A percentile compares a stretch with the other conserved stretches of the same genome.
phyloP scores from a whole-genome alignment of 2,888 invertebrate species.

The Charanyca ferruginea region DNA sequence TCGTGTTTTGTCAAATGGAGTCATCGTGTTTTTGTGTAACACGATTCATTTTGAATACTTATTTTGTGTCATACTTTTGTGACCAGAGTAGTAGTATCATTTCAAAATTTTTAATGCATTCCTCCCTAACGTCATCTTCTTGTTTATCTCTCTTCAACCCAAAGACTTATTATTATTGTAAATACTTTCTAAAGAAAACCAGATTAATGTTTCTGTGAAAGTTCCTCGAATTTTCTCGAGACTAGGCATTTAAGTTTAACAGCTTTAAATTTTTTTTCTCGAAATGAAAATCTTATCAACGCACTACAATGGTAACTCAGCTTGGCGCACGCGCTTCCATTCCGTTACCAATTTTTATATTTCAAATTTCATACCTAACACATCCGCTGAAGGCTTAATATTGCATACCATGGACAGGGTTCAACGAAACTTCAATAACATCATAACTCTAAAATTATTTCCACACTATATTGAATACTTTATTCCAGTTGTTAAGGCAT shows the following conservation, averaged over 20 bases:
- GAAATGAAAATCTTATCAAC: slow-evolving; percentile 35
- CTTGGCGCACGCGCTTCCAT: slow-evolving; percentile 46
- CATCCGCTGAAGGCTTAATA: slow-evolving; percentile 1
- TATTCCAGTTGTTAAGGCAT: slow-evolving; percentile 32
- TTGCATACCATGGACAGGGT: slow-evolving; percentile 10
- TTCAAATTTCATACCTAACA: slow-evolving; percentile 29
- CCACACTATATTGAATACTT: slow-evolving; percentile 47
- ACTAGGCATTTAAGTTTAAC: no score
- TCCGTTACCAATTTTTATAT: slow-evolving; percentile 44
- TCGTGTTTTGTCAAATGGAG: slow-evolving; percentile 29
- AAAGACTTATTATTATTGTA: neutral
- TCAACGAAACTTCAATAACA: slow-evolving; percentile 50
- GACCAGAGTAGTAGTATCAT: neutral
- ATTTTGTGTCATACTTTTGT: neutral
- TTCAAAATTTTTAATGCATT: neutral
- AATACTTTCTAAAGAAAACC: no score
- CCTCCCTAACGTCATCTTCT: neutral
- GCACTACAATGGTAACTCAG: slow-evolving; percentile 48
- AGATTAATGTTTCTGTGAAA: neutral
- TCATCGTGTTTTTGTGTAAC: neutral
- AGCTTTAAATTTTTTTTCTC: slow-evolving; percentile 32
- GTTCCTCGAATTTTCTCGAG: neutral
- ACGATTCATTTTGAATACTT: neutral
- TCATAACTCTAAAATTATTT: slow-evolving; percentile 49
- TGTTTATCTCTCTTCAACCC: neutral